These are phyloP conservation scores for Leuctra nigra DNA, from an alignment of 2,888 invertebrate genomes.

Conservation along the genomic window DNA sequence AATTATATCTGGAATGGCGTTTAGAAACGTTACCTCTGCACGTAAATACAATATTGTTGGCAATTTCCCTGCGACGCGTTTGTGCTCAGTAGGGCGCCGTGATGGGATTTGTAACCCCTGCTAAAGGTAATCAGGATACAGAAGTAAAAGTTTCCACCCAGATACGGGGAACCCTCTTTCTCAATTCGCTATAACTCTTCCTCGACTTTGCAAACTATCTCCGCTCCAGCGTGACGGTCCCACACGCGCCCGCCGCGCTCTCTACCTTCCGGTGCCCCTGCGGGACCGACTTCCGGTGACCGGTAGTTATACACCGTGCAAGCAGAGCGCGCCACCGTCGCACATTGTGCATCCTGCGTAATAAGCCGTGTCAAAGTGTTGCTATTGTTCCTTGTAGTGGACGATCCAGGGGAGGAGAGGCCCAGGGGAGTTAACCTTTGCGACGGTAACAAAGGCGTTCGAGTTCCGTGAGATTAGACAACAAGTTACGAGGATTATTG, in stretches of 20 bases:
- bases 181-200: constrained; percentile 8
- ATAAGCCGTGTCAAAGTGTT: background rate
- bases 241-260: background rate
- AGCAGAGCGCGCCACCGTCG: background rate
- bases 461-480: too few species aligned
- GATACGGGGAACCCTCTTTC: background rate
- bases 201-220: background rate
- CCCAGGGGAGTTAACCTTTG: too few species aligned
- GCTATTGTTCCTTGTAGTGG: background rate
- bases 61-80: too few species aligned
- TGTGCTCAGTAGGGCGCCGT: too few species aligned
- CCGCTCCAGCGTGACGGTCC: background rate
- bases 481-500: too few species aligned
- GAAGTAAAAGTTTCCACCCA: background rate
- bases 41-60: too few species aligned
- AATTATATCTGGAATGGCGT: too few species aligned
- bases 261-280: background rate
- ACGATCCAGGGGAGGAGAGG: too few species aligned
- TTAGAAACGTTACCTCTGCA: too few species aligned
- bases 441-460: too few species aligned
- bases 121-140: constrained; percentile 6
- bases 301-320: background rate
- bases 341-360: background rate
- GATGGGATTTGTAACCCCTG: background rate
- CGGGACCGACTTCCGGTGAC: background rate